These are phyloP conservation scores for Rhagoletis pomonella DNA, from an alignment of 1,140 invertebrate genomes.

Conservation along the genomic window DNA sequence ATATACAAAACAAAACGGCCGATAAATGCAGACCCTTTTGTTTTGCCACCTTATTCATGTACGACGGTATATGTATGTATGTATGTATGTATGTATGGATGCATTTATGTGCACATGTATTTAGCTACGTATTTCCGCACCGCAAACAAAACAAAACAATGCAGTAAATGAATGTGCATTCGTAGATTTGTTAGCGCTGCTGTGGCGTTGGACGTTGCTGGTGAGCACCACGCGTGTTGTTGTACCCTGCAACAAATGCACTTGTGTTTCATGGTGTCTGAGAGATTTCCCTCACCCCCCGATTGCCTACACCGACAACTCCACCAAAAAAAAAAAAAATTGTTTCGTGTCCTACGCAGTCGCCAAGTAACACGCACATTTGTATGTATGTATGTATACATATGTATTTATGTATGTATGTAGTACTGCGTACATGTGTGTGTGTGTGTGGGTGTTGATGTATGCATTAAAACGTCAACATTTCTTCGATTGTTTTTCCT, in stretches of 20 bases:
- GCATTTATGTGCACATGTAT: not conserved
- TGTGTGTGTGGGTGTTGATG: not conserved
- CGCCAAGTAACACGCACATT: not conserved
- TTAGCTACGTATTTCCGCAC: not conserved
- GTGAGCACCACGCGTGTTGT: not conserved
- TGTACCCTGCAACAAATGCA: not conserved
- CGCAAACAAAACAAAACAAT: not conserved
- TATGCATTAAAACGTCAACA: slow-evolving; percentile 34
- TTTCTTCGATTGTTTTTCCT: not conserved
- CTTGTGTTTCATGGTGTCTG: not conserved
- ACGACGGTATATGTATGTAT: not conserved
- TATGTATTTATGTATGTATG: too few relatives aligned
- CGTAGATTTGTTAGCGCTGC: slow-evolving; percentile 3
- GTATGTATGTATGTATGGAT: not conserved
- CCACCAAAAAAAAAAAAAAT: not conserved
- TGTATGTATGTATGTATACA: not conserved
- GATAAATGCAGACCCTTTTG: not conserved
- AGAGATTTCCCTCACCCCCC: not conserved
- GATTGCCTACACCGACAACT: not conserved
- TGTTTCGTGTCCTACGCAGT: not conserved
- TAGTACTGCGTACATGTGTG: too few relatives aligned
- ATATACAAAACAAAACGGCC: not conserved
- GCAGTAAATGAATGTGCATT: not conserved
- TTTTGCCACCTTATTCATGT: not conserved
- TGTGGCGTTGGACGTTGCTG: not conserved